These are phyloP conservation scores for Puntigrus tetrazona DNA, from an alignment of 2,113 vertebrate species.

Conservation along the genomic window DNA sequence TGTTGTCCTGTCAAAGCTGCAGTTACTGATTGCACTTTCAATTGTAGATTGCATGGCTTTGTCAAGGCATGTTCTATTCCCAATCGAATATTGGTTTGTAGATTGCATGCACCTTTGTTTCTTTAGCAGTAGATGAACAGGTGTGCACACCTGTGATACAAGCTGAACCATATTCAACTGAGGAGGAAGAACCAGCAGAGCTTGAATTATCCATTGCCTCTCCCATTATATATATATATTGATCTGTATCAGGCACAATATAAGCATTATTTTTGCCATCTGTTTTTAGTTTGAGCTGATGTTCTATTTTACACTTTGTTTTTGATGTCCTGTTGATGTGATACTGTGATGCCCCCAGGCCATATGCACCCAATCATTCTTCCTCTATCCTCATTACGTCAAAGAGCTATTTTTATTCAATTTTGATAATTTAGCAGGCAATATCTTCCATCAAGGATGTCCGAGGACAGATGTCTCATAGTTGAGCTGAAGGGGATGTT, in stretches of 20 bases:
- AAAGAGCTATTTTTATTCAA: neutral
- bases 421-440: too few species aligned
- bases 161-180: neutral
- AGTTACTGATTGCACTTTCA: neutral
- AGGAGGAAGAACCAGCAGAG: conserved; percentile 29
- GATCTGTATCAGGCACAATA: neutral
- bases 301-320: neutral
- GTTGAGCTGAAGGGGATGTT: neutral
- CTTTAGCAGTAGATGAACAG: neutral
- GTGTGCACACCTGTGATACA: neutral
- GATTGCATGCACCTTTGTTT: neutral
- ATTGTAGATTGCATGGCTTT: neutral
- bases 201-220: neutral
- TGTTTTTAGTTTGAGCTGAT: neutral
- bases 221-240: neutral
- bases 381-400: neutral
- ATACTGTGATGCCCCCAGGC: neutral
- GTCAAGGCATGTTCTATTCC: neutral
- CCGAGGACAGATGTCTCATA: neutral
- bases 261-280: neutral
- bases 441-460: neutral
- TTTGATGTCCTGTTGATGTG: neutral
- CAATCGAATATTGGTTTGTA: neutral
- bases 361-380: neutral
- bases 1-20: neutral